Conservation (phyloP, 2,113 vertebrate species). For the Psilopogon haemacephalus region DNA sequence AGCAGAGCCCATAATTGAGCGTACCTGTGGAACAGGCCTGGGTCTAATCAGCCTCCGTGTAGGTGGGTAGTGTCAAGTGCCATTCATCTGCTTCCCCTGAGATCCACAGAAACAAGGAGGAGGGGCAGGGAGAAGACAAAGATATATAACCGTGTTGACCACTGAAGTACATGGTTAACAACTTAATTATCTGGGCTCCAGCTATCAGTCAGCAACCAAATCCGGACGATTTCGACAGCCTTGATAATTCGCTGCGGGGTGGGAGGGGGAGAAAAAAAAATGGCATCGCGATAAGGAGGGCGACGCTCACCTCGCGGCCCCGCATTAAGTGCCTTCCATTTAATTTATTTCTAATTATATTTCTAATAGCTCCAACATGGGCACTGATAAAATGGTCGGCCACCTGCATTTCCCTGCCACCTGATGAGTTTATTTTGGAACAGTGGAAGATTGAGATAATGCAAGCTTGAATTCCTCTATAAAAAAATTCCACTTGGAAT, state of each 20-base stretch:
- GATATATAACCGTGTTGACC: conserved; percentile 77
- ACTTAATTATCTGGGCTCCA: conserved; percentile 79
- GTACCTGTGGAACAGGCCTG: conserved; percentile 70
- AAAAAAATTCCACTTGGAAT: no score
- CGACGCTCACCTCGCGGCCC: conserved; percentile 64
- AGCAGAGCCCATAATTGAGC: conserved; percentile 68
- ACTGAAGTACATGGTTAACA: conserved; percentile 79
- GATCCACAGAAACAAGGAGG: conserved; percentile 73
- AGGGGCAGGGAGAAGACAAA: conserved; percentile 70
- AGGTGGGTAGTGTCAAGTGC: conserved; percentile 77
- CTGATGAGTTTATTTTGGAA: conserved; percentile 82
- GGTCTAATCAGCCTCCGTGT: conserved; percentile 76
- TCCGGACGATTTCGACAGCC: conserved; percentile 55
- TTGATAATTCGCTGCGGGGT: conserved; percentile 60
- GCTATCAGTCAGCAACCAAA: conserved; percentile 76
- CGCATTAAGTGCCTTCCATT: conserved; percentile 76
- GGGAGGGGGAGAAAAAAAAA: conserved; percentile 38
- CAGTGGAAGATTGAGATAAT: conserved; percentile 74
- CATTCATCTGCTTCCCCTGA: conserved; percentile 75
- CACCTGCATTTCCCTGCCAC: conserved; percentile 79
- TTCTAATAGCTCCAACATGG: conserved; percentile 79
- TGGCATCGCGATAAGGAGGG: conserved; percentile 70
- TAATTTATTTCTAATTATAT: conserved; percentile 82
- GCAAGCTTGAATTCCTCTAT: conserved; percentile 65
- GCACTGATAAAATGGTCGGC: conserved; percentile 77